Base-by-base conservation (phyloP, 1,140 invertebrate genomes). In the Euwallacea similis region DNA sequence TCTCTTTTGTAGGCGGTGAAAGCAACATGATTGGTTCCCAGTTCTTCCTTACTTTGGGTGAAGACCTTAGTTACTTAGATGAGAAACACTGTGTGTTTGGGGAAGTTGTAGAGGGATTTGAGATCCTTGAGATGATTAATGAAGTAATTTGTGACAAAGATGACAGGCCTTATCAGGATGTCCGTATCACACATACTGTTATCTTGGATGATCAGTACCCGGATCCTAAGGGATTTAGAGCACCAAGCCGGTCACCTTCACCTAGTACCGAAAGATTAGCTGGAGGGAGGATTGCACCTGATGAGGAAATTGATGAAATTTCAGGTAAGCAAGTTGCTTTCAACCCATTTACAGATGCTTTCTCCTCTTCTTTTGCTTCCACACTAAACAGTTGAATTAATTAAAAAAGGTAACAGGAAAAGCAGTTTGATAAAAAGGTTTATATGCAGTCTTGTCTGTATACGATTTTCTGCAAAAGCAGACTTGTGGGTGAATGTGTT, bases 171-270 rank as follows among this genome's bases (percentile, higher is more conserved):
- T 98, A 95, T 81, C 91, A 96, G 81, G 97, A 99, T 83, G 96
- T 99, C 53, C 87, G 97, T 74, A 98, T 99, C 69, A 96, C 95
- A 1, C 98, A 99, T 80, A 99, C 98, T 0, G 92, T 99, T 7
- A 87, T 99, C 43, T 83, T 99, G 7, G 93, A 98, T 80, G 98
- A 99, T 85, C 98, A 98, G 0, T 99, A 91, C 82, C 91, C 92
- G 75, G 96, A 99, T 85, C 93, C 94, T 2, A 79, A 86, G 69
- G 89, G 88, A 3, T 83, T 99, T 9, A 79, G 85, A 56, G 84
- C 93, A 67, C 97, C 97, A 0, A 88, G 88, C 59, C 82, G 89
- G 71, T 99, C 97, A 47, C 98, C 98, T 10, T 91, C 92, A 73
- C 95, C 95, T 2, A 92, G 89, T 67, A 85, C 89, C 73, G 94